Conservation (phyloP, 2,113 vertebrate species). For the Camelus dromedarius region DNA sequence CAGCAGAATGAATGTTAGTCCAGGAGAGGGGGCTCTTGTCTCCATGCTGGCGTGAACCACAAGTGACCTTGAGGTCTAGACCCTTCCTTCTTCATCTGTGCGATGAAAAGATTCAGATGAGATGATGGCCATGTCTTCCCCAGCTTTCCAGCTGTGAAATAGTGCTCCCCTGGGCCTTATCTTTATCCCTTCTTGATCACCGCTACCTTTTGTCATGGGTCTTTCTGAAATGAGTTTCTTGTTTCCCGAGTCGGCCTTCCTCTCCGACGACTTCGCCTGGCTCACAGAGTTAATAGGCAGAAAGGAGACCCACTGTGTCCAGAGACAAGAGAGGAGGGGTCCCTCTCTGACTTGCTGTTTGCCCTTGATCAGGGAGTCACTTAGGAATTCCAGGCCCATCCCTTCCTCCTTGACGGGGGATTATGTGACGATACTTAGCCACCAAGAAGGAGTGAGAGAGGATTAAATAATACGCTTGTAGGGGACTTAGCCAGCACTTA, state of each 20-base stretch:
- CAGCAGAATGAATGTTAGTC: not conserved
- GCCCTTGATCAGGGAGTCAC: conserved; percentile 64
- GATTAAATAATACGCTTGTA: conserved; percentile 71
- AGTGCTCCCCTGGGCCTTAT: not conserved
- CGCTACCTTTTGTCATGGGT: not conserved
- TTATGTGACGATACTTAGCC: conserved; percentile 63
- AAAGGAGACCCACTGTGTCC: not conserved
- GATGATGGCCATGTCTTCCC: not conserved
- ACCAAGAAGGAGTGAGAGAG: conserved; percentile 43
- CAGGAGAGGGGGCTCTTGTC: not conserved
- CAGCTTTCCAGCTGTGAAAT: not conserved
- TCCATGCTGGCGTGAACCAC: not conserved
- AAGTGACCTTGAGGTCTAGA: conserved; percentile 43
- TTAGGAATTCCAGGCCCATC: conserved; percentile 62
- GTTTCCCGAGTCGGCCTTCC: conserved; percentile 41
- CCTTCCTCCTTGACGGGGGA: conserved; percentile 70
- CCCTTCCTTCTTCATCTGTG: not conserved
- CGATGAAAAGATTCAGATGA: not conserved
- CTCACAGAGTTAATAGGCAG: not conserved
- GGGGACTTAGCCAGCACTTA: conserved; percentile 57
- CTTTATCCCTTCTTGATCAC: conserved; percentile 60
- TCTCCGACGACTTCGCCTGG: not conserved
- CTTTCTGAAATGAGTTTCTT: conserved; percentile 64
- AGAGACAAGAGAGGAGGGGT: not conserved
- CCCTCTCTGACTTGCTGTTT: not conserved